Conservation (phyloP, 53 echinoderm and acorn worm genomes). For the Crossaster papposus region DNA sequence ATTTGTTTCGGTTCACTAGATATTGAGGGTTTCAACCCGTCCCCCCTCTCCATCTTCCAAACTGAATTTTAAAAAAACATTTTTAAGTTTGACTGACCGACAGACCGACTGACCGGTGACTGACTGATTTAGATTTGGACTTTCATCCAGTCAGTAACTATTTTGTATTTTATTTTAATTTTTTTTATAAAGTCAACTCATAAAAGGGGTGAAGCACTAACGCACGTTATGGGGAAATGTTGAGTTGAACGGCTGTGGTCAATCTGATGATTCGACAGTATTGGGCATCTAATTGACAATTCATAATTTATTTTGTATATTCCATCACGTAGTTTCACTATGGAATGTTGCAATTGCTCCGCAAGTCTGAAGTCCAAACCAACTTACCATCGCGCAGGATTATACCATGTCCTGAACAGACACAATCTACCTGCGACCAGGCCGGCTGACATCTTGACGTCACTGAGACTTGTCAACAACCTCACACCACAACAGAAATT, state of each 20-base stretch:
- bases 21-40: too few species aligned
- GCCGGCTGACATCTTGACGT: conserved; percentile 12
- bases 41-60: too few species aligned
- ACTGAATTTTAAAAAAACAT: too few species aligned
- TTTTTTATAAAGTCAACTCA: neutral
- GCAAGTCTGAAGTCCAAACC: neutral
- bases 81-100: too few species aligned
- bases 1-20: too few species aligned
- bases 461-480: conserved; percentile 7
- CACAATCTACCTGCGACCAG: neutral
- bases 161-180: neutral
- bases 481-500: conserved; percentile 11
- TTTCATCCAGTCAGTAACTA: too few species aligned
- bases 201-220: neutral
- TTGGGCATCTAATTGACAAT: neutral
- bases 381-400: neutral
- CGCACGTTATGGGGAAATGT: neutral
- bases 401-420: neutral
- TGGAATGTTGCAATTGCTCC: conserved; percentile 14
- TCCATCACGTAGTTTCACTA: conserved; percentile 3
- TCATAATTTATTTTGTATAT: conserved; percentile 5
- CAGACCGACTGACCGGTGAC: too few species aligned
- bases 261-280: conserved; percentile 1
- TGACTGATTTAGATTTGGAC: too few species aligned
- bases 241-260: neutral